Evolutionary conservation across 2,797 vertebrate species (phyloP).

Genomic region (Loriculus beryllinus): DNA sequence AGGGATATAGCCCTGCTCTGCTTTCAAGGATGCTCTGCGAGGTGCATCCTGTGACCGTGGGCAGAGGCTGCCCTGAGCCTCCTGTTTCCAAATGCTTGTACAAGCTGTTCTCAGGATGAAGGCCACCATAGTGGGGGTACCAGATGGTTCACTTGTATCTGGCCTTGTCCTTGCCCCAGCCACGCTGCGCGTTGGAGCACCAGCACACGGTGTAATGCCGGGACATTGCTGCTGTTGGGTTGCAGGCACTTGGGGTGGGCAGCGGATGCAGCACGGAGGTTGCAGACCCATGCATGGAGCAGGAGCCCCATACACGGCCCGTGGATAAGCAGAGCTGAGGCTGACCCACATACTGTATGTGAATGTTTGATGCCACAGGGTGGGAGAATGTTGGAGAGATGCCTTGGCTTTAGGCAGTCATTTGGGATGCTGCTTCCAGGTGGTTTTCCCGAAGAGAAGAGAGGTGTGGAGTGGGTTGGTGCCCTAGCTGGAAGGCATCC

Average conservation of each 20-base stretch:
- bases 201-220: fast-evolving
- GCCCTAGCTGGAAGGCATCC: neutral
- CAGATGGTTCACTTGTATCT: constrained; percentile 18
- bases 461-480: neutral
- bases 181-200: fast-evolving
- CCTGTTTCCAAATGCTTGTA: fast-evolving
- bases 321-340: neutral
- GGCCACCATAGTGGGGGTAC: neutral
- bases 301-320: fast-evolving
- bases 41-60: neutral
- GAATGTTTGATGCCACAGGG: neutral
- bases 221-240: neutral
- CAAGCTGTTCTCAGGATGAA: neutral
- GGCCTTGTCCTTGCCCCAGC: neutral
- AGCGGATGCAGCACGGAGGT: neutral
- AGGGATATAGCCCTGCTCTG: fast-evolving
- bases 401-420: neutral
- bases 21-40: neutral
- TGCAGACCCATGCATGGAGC: neutral
- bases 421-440: neutral
- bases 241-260: neutral
- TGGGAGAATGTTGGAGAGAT: neutral
- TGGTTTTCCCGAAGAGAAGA: neutral
- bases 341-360: neutral
- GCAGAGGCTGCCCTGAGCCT: fast-evolving